A percentile compares a stretch with the other conserved stretches of the same genome.
phyloP scores from a whole-genome alignment of 2,113 vertebrate genomes.

The Microtus pennsylvanicus region DNA sequence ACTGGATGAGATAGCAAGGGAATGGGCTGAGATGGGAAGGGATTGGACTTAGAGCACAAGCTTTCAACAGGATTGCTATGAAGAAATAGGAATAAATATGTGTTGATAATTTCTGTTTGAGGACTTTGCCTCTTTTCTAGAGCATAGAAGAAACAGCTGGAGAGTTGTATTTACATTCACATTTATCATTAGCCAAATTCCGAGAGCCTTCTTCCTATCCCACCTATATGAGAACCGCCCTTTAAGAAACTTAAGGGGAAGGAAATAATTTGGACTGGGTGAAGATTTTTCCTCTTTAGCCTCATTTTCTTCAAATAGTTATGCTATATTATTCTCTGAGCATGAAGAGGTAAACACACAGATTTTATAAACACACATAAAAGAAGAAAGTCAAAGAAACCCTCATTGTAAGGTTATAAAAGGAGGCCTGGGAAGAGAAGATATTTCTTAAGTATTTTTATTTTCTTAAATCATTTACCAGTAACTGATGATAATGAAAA shows the following conservation, averaged over 20 bases:
- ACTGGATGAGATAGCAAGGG: not conserved
- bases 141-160: not conserved
- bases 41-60: not conserved
- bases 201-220: not conserved
- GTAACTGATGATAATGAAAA: not conserved
- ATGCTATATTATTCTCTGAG: not conserved
- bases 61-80: not conserved
- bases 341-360: not conserved
- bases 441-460: slow-evolving; percentile 18
- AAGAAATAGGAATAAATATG: not conserved
- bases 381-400: slow-evolving; percentile 15
- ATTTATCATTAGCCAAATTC: not conserved
- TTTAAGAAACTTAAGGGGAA: slow-evolving; percentile 35
- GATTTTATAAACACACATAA: not conserved
- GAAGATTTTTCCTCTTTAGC: slow-evolving; percentile 7
- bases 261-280: not conserved
- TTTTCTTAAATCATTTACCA: not conserved
- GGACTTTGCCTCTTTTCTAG: not conserved
- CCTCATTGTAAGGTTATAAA: not conserved
- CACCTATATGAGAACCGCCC: not conserved
- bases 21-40: not conserved
- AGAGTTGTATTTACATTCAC: not conserved
- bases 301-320: slow-evolving; percentile 5
- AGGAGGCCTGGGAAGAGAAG: not conserved
- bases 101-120: not conserved